Percentiles rank a stretch among this genome's conserved stretches.
These are phyloP conservation scores for Oxygymnocypris stewartii DNA, from an alignment of 2,113 vertebrate genomes.

Conservation along the genomic window DNA sequence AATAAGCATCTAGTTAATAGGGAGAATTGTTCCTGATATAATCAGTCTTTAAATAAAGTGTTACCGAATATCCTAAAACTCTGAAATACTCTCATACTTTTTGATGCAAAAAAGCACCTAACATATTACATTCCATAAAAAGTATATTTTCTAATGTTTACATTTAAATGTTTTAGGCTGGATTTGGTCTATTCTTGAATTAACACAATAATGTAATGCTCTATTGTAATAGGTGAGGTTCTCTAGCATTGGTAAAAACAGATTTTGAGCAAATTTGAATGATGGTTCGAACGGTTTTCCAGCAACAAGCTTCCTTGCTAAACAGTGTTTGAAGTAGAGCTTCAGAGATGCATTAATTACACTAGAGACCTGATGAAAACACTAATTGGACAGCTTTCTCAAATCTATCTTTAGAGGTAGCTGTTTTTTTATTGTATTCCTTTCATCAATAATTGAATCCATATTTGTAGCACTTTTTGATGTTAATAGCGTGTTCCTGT, in stretches of 20 bases:
- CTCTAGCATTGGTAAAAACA: not conserved
- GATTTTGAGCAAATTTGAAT: not conserved
- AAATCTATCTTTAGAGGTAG: too few species aligned
- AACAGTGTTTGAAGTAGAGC: not conserved
- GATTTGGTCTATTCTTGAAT: too few species aligned
- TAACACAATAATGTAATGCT: too few species aligned
- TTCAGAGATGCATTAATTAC: not conserved
- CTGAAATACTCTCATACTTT: not conserved
- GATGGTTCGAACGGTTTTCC: not conserved
- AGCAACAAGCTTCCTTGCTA: not conserved
- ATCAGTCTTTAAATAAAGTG: too few species aligned
- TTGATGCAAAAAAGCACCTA: too few species aligned
- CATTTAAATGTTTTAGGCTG: too few species aligned
- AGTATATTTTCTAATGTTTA: too few species aligned
- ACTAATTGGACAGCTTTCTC: conserved; percentile 7
- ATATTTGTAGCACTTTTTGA: not conserved
- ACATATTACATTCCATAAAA: too few species aligned
- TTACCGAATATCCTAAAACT: not conserved
- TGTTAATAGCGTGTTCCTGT: not conserved
- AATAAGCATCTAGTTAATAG: too few species aligned
- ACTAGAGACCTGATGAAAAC: not conserved
- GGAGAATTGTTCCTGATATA: too few species aligned
- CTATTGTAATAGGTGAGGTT: too few species aligned
- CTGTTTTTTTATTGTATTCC: not conserved
- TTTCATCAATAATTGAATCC: not conserved